These are phyloP conservation scores for Encarsia formosa DNA, from an alignment of 2,888 invertebrate species.

Conservation along the genomic window DNA sequence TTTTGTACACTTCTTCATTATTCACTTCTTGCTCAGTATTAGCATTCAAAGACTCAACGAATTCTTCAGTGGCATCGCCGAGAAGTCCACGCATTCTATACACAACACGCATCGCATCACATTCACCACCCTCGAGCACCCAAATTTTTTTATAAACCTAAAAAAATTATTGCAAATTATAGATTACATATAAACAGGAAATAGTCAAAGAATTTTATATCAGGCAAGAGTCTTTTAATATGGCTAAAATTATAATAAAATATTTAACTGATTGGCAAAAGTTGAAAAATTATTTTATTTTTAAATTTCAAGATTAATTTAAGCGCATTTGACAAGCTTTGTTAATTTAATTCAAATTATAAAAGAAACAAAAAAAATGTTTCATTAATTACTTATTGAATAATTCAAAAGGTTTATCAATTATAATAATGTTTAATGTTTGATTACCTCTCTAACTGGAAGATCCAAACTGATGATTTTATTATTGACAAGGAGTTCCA, in stretches of 20 bases:
- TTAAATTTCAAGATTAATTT: too few species aligned
- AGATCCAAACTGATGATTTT: conserved; percentile 97
- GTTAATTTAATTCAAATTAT: neutral
- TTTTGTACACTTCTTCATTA: conserved; percentile 89
- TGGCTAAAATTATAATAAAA: too few species aligned
- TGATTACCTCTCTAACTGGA: conserved; percentile 81
- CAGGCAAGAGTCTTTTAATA: too few species aligned
- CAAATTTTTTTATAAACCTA: conserved; percentile 70
- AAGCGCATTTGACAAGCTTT: too few species aligned
- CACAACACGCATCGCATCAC: conserved; percentile 94
- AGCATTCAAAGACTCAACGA: conserved; percentile 87
- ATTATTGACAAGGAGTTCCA: conserved; percentile 95
- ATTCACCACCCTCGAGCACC: conserved; percentile 84
- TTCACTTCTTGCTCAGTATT: conserved; percentile 84
- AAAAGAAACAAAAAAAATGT: neutral
- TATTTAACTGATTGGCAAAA: too few species aligned
- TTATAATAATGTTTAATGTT: conserved; percentile 10
- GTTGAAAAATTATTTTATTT: too few species aligned
- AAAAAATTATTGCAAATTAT: too few species aligned
- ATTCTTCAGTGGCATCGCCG: conserved; percentile 98
- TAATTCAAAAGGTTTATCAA: neutral
- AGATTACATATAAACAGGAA: too few species aligned
- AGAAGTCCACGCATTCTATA: conserved; percentile 96
- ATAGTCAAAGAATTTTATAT: too few species aligned
- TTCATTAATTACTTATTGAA: neutral